These are phyloP conservation scores for Elymnias hypermnestra DNA, from an alignment of 1,140 invertebrate genomes.

Conservation along the genomic window DNA sequence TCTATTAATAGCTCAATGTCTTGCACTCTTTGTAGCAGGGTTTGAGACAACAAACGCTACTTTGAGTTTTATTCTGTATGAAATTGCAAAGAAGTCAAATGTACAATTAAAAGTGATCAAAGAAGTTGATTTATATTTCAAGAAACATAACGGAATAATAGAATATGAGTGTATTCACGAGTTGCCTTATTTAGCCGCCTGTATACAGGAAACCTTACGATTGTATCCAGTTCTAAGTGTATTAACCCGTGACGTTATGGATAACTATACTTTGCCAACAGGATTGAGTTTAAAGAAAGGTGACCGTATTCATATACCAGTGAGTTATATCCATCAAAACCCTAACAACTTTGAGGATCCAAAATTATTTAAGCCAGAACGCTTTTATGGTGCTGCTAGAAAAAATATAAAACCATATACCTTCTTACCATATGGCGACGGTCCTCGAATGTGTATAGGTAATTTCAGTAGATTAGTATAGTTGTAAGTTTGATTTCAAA, in stretches of 20 bases:
- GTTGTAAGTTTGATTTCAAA: too few species aligned
- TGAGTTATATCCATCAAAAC: slow-evolving; percentile 31
- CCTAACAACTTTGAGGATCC: slow-evolving; percentile 51
- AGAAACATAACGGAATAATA: slow-evolving; percentile 11
- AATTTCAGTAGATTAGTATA: too few species aligned
- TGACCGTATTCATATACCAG: slow-evolving; percentile 33
- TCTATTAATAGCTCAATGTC: slow-evolving; percentile 21
- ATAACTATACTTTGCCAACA: slow-evolving; percentile 23
- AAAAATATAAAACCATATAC: slow-evolving; percentile 49
- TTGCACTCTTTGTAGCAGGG: slow-evolving; percentile 26
- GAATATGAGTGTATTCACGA: slow-evolving; percentile 28
- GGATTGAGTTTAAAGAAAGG: slow-evolving; percentile 34
- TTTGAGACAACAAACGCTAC: slow-evolving; percentile 30
- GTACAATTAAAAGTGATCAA: slow-evolving; percentile 17
- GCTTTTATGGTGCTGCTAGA: slow-evolving; percentile 50
- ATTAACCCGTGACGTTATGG: slow-evolving; percentile 25
- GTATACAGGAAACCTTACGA: slow-evolving; percentile 25
- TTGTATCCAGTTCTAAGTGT: slow-evolving; percentile 28
- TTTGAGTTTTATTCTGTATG: slow-evolving; percentile 22
- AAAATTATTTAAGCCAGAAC: slow-evolving; percentile 60
- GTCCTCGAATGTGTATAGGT: slow-evolving; percentile 77
- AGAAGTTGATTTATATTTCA: slow-evolving; percentile 26
- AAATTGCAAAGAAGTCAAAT: slow-evolving; percentile 22
- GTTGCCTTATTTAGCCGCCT: slow-evolving; percentile 26
- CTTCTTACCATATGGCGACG: slow-evolving; percentile 77